These are phyloP conservation scores for Rhynchomys soricoides DNA, from an alignment of 2,113 vertebrate genomes.

Conservation along the genomic window DNA sequence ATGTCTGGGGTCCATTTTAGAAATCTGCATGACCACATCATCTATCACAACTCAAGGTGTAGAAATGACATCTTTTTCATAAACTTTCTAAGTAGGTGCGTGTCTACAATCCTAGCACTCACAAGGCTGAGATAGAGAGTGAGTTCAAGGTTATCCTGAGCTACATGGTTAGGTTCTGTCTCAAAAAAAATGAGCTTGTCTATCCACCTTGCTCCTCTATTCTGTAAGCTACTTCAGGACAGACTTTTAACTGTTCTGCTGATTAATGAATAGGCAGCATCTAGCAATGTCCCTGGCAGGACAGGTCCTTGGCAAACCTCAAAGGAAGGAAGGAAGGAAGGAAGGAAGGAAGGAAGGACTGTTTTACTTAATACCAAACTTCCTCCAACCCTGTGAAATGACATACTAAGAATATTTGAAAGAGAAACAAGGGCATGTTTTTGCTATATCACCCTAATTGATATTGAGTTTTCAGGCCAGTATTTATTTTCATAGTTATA, in stretches of 20 bases:
- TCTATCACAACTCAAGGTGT: not conserved
- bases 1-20: not conserved
- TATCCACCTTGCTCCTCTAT: not conserved
- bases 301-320: not conserved
- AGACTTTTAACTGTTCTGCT: not conserved
- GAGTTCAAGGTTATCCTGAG: not conserved
- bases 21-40: not conserved
- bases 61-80: not conserved
- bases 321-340: not conserved
- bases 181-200: not conserved
- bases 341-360: not conserved
- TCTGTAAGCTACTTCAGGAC: not conserved
- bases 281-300: not conserved
- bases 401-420: conserved; percentile 27
- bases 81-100: not conserved
- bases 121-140: not conserved
- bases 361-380: not conserved
- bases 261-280: not conserved
- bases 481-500: conserved; percentile 50
- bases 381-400: not conserved
- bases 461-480: not conserved
- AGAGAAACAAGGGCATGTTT: conserved; percentile 15
- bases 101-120: not conserved
- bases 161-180: not conserved
- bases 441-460: conserved; percentile 36